Evolutionary conservation across 2,113 vertebrate species (phyloP), one percentile per base, ranked within the genome.

Genomic region (Dasyornis broadbenti): DNA sequence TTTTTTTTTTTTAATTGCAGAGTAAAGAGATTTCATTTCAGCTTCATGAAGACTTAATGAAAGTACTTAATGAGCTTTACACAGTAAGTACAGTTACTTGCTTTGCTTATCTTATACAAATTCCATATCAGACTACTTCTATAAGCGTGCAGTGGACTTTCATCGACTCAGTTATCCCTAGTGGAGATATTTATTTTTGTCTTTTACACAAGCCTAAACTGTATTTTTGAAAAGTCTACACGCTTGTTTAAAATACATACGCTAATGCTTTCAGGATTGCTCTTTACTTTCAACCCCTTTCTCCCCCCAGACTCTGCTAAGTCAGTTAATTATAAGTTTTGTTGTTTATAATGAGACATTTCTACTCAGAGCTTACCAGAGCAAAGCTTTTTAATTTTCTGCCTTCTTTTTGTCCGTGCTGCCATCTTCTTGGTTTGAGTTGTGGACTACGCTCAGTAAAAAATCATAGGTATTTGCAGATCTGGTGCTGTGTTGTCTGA

Each of bases 21-120:
- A 99, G 99, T 97, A 99, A 99, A 97, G 99, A 99, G 97, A 99
- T 99, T 94, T 98, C 99, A 19, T 99, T 99, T 97, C 99, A 99
- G 92, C 98, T 99, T 91, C 99, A 99, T 95, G 99, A 99, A 97
- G 99, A 99, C 98, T 98, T 99, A 97, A 99, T 99, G 99, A 99
- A 99, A 98, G 99, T 99, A 95, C 99, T 99, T 84, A 99, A 99
- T 26, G 99, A 99, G 97, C 98, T 99, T 39, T 99, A 99, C 97
- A 99, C 99, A 92, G 99, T 99, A 98, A 99, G 99, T 98, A 92
- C 64, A 54, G 79, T 94, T 39, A 86, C 54, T 95, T 95, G 84
- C 68, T 92, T 95, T 81, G 50, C 28, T 97, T 95, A 83, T 77
- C 70, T 80, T 90, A 54, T 15, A 95, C 40, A 88, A 88, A 87